A percentile compares a stretch with the other conserved stretches of the same genome.
Conservation (phyloP, 2,113 vertebrate species). For the Corythoichthys intestinalis region DNA sequence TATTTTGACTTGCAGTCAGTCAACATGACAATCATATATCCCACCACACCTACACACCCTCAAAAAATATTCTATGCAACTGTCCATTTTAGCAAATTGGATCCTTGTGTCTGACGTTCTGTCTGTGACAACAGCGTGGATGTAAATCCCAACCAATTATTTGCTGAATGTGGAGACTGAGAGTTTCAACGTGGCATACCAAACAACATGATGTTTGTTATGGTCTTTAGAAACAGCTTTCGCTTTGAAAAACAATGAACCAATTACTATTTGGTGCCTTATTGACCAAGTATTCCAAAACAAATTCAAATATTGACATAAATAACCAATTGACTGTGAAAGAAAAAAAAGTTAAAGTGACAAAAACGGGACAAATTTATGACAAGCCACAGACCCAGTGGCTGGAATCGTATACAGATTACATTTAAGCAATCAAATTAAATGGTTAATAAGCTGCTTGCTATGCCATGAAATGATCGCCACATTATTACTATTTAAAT, state of each 20-base stretch:
- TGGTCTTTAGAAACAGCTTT: not conserved
- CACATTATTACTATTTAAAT: not conserved
- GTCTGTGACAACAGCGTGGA: constrained; percentile 2
- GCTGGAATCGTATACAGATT: not conserved
- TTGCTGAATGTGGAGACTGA: not conserved
- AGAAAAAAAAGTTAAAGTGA: too few species aligned
- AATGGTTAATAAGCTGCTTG: not conserved
- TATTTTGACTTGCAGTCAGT: constrained; percentile 51
- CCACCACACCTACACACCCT: constrained; percentile 28
- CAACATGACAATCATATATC: constrained; percentile 33
- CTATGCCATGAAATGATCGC: not conserved
- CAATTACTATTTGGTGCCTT: not conserved
- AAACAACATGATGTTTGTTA: not conserved
- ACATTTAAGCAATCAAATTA: not conserved
- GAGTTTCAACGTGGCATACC: not conserved
- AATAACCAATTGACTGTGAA: not conserved
- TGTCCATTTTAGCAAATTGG: constrained; percentile 16
- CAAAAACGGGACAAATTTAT: not conserved
- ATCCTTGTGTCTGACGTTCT: constrained; percentile 15
- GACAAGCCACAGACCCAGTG: not conserved
- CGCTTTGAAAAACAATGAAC: not conserved
- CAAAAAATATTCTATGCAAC: constrained; percentile 25
- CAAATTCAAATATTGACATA: not conserved
- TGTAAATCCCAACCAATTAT: not conserved
- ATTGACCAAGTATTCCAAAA: not conserved